These are phyloP conservation scores for Orussus abietinus DNA, from an alignment of 1,140 invertebrate species.

Conservation along the genomic window DNA sequence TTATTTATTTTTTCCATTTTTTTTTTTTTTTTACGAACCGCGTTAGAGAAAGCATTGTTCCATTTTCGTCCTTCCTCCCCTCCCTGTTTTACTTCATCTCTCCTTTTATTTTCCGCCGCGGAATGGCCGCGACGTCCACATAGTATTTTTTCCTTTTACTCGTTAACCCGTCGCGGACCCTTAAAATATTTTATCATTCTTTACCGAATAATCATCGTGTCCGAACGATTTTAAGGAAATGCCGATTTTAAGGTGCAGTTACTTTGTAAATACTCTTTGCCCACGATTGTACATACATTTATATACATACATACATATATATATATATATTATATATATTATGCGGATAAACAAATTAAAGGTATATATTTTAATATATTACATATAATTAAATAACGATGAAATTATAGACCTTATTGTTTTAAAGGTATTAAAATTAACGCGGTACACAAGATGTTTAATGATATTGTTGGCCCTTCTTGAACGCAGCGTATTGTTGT, in stretches of 20 bases:
- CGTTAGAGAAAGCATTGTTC: too few species aligned
- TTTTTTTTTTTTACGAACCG: too few species aligned
- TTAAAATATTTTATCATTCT: constrained; percentile 20
- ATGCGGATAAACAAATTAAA: constrained; percentile 43
- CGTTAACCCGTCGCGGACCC: constrained; percentile 5
- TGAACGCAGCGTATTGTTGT: constrained; percentile 48
- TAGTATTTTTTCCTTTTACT: constrained; percentile 24
- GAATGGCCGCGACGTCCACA: constrained; percentile 1
- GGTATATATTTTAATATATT: constrained; percentile 54
- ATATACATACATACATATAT: constrained; percentile 36
- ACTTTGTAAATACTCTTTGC: constrained; percentile 29
- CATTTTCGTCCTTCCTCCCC: too few species aligned
- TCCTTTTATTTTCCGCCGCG: too few species aligned
- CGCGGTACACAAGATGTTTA: constrained; percentile 49
- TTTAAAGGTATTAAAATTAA: constrained; percentile 48
- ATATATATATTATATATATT: constrained; percentile 39
- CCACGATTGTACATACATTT: constrained; percentile 24
- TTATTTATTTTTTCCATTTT: constrained; percentile 1
- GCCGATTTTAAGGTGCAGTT: constrained; percentile 41
- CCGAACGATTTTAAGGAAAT: constrained; percentile 34
- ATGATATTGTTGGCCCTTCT: constrained; percentile 51
- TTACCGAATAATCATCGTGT: constrained; percentile 23
- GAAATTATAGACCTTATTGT: constrained; percentile 51
- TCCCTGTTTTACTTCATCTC: too few species aligned
- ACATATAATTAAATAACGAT: constrained; percentile 46